These are phyloP conservation scores for Takifugu ocellatus DNA, from an alignment of 2,797 vertebrate genomes.

Conservation along the genomic window DNA sequence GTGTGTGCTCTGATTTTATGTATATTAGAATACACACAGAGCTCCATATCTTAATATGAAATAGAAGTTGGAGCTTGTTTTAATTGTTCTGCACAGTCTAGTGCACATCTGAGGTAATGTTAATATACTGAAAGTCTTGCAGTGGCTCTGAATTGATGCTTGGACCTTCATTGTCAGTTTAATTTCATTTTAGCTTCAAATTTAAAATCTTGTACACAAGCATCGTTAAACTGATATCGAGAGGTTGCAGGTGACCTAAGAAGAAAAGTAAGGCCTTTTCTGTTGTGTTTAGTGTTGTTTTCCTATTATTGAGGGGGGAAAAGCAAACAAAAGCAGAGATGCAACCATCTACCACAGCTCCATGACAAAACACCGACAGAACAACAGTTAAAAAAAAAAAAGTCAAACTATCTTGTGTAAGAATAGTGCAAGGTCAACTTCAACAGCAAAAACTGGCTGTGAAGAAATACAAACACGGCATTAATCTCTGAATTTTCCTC, in stretches of 20 bases:
- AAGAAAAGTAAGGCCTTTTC: slow-evolving; percentile 50
- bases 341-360: slow-evolving; percentile 31
- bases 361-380: slow-evolving; percentile 24
- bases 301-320: background rate
- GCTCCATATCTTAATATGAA: too few species aligned
- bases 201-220: background rate
- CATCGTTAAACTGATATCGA: background rate
- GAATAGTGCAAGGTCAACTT: slow-evolving; percentile 68
- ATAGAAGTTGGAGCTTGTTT: background rate
- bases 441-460: slow-evolving; percentile 41
- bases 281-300: background rate
- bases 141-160: slow-evolving; percentile 15
- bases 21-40: too few species aligned
- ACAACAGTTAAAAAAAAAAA: slow-evolving; percentile 33
- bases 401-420: slow-evolving; percentile 18
- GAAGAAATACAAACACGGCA: slow-evolving; percentile 28
- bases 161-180: slow-evolving; percentile 7
- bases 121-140: slow-evolving; percentile 51
- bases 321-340: slow-evolving; percentile 12
- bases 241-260: slow-evolving; percentile 18
- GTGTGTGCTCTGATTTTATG: background rate
- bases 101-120: slow-evolving; percentile 71
- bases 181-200: background rate
- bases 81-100: slow-evolving; percentile 23
- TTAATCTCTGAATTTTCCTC: slow-evolving; percentile 12